Percentiles rank a stretch among this genome's conserved stretches.
These are phyloP conservation scores for Seira sanloemensis DNA, from an alignment of 2,888 invertebrate genomes.

Conservation along the genomic window DNA sequence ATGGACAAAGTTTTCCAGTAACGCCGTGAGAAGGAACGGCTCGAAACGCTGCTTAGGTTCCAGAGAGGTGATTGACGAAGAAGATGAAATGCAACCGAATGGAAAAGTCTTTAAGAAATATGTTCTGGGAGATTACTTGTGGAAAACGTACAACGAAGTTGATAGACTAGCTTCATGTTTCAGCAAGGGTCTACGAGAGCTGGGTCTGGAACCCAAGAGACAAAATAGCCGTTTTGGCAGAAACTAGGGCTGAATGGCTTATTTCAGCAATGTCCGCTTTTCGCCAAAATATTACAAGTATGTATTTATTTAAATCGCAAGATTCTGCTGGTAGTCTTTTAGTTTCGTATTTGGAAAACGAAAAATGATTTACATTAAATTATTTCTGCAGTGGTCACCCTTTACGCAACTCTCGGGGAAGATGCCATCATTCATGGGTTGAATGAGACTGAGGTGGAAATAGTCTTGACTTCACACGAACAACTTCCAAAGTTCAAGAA, in stretches of 20 bases:
- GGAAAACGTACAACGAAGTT: slow-evolving; percentile 90
- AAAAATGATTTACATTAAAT: slow-evolving; percentile 65
- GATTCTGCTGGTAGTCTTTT: not conserved
- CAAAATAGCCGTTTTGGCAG: slow-evolving; percentile 95
- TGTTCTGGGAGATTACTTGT: slow-evolving; percentile 93
- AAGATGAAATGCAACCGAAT: slow-evolving; percentile 95
- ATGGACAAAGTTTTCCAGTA: slow-evolving; percentile 89
- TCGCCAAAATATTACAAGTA: slow-evolving; percentile 92
- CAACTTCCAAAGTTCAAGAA: slow-evolving; percentile 92
- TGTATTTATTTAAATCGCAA: slow-evolving; percentile 47
- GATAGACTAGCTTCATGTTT: slow-evolving; percentile 85
- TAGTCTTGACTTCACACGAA: slow-evolving; percentile 94
- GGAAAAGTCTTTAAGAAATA: slow-evolving; percentile 98
- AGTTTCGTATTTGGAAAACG: too few species aligned
- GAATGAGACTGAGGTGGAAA: slow-evolving; percentile 95
- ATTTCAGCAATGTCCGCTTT: slow-evolving; percentile 96
- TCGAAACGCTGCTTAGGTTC: slow-evolving; percentile 90
- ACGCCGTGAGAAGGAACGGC: slow-evolving; percentile 85
- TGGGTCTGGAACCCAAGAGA: slow-evolving; percentile 84
- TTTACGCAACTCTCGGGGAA: slow-evolving; percentile 97
- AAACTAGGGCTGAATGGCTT: slow-evolving; percentile 99
- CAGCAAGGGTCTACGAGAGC: slow-evolving; percentile 88
- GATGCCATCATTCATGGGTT: slow-evolving; percentile 97
- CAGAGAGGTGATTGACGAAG: slow-evolving; percentile 91
- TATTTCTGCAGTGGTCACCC: slow-evolving; percentile 86